These are phyloP conservation scores for Erynnis tages DNA, from an alignment of 2,888 invertebrate species.

Conservation along the genomic window DNA sequence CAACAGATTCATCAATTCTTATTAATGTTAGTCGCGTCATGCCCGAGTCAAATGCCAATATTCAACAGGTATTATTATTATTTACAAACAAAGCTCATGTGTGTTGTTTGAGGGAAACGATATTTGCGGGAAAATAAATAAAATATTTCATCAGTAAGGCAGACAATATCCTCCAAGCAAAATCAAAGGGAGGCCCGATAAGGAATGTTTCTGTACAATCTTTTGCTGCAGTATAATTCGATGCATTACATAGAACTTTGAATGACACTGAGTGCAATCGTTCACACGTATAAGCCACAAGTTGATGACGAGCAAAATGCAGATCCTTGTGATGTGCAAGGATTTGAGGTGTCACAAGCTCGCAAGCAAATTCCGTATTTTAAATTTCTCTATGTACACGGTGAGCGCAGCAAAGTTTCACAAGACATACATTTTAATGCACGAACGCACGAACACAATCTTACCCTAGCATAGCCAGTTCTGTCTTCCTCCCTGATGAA, in stretches of 20 bases:
- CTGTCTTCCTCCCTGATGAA: conserved; percentile 82
- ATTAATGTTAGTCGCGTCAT: conserved; percentile 72
- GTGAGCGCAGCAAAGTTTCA: conserved; percentile 57
- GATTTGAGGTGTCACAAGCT: conserved; percentile 48
- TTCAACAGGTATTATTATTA: conserved; percentile 51
- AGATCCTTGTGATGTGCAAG: conserved; percentile 40
- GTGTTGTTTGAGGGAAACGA: conserved; percentile 40
- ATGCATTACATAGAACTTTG: conserved; percentile 23
- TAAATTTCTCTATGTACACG: conserved; percentile 38
- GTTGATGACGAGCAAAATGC: conserved; percentile 52
- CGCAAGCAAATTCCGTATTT: conserved; percentile 43
- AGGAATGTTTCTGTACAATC: conserved; percentile 29
- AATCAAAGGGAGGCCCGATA: conserved; percentile 41
- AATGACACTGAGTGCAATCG: conserved; percentile 45
- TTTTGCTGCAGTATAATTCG: conserved; percentile 30
- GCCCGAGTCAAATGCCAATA: conserved; percentile 55
- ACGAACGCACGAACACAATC: conserved; percentile 74
- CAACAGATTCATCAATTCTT: conserved; percentile 56
- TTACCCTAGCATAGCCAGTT: conserved; percentile 81
- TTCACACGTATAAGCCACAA: conserved; percentile 57
- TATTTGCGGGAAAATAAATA: conserved; percentile 55
- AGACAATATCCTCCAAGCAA: conserved; percentile 69
- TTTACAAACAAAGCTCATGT: conserved; percentile 66
- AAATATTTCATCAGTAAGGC: conserved; percentile 76
- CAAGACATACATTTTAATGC: conserved; percentile 69